A percentile compares a stretch with the other conserved stretches of the same genome.
Conservation (phyloP, 2,797 vertebrate genomes). For the Hirundo rustica region DNA sequence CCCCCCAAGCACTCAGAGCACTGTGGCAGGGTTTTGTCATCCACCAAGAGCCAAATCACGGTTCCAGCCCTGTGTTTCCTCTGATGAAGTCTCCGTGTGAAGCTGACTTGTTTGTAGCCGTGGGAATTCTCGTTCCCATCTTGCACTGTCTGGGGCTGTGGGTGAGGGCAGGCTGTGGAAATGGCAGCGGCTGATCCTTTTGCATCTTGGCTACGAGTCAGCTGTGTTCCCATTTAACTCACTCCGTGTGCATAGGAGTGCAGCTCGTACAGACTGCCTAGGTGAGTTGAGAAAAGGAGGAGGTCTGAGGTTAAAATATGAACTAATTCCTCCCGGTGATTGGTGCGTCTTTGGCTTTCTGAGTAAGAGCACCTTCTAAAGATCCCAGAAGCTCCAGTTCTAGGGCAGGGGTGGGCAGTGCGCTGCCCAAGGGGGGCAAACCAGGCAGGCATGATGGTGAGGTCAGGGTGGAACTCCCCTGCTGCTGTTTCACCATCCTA, state of each 20-base stretch:
- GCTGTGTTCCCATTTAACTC: background rate
- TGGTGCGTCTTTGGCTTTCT: background rate
- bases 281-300: background rate
- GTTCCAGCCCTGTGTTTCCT: background rate
- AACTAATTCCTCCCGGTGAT: background rate
- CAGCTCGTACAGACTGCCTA: background rate
- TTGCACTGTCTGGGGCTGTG: background rate
- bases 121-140: accelerated
- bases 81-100: accelerated
- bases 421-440: background rate
- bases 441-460: background rate
- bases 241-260: accelerated
- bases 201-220: background rate
- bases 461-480: accelerated
- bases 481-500: accelerated
- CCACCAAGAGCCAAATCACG: background rate
- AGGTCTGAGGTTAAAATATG: background rate
- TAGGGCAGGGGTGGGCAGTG: background rate
- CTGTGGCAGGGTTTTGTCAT: background rate
- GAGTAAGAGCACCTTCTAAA: background rate
- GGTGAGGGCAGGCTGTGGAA: background rate
- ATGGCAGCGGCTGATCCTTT: background rate
- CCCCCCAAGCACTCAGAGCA: accelerated
- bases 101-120: background rate
- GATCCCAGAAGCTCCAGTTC: background rate